phyloP scores from a whole-genome alignment of 2,797 vertebrate species.

The Sparus aurata region DNA sequence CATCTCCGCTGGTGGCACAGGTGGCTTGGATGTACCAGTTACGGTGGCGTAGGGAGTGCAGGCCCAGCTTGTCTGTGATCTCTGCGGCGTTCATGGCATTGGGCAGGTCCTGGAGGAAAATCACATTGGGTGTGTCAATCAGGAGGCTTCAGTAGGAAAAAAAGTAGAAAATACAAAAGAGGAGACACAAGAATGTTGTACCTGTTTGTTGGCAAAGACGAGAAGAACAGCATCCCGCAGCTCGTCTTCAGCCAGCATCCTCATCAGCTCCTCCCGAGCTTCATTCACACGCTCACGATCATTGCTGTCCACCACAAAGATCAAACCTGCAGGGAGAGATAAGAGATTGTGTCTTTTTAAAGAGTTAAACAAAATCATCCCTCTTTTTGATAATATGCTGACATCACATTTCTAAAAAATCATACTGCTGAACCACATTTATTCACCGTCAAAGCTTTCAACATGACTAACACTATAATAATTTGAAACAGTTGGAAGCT shows the following conservation, averaged over 20 bases:
- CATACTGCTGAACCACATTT: slow-evolving; percentile 12
- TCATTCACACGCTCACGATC: slow-evolving; percentile 96
- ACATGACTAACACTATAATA: slow-evolving; percentile 43
- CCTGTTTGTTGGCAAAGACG: slow-evolving; percentile 98
- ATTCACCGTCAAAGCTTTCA: slow-evolving; percentile 35
- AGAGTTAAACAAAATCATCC: not conserved
- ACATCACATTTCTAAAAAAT: slow-evolving; percentile 28
- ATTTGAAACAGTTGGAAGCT: slow-evolving; percentile 53
- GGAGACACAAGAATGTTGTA: slow-evolving; percentile 49
- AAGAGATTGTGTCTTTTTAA: not conserved
- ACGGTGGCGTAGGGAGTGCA: slow-evolving; percentile 95
- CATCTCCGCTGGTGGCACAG: slow-evolving; percentile 96
- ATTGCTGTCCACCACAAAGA: slow-evolving; percentile 98
- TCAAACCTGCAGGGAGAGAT: slow-evolving; percentile 86
- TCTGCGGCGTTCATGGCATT: slow-evolving; percentile 98
- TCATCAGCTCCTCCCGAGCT: slow-evolving; percentile 96
- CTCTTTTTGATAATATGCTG: slow-evolving; percentile 11
- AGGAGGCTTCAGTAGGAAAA: not conserved
- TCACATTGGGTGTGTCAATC: not conserved
- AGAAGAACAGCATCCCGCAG: slow-evolving; percentile 95
- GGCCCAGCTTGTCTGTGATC: slow-evolving; percentile 97
- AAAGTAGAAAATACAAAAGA: not conserved
- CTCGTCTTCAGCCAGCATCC: slow-evolving; percentile 98
- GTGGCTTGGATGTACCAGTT: slow-evolving; percentile 99
- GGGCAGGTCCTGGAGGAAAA: slow-evolving; percentile 90